Evolutionary conservation across 2,113 vertebrate genomes (phyloP), one percentile per base, ranked within the genome.

Genomic region (Solenodon paradoxus): DNA sequence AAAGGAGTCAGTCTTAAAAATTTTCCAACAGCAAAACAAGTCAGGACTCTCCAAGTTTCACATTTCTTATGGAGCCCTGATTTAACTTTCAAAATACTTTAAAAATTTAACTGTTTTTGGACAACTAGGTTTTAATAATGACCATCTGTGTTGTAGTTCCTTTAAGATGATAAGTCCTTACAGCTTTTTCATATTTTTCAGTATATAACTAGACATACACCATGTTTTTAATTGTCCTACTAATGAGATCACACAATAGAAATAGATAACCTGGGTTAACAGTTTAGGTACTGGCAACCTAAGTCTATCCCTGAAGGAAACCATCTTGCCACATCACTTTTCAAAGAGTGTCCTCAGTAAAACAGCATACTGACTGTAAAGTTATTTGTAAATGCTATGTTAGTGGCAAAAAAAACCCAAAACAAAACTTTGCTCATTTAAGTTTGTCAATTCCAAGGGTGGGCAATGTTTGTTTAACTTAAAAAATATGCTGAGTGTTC

Each of bases 81-180:
- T 88, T 93, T 90, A 85, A 86, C 91, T 92, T 86, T 61, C 47
- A 95, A 42, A 49, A 42, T 10, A 88, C 71, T 55, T 57, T 6
- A 9, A 91, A 84, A 90, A 47, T 30, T 30, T 16, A 26, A 78
- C 49, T 59, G 47, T 71, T 84, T n/a, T 71, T 86, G 19, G 51
- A 83, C 19, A 96, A 24, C 22, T 69, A 30, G 20, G 38, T 79
- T 68, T 15, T 88, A 81, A 95, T 53, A 51, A 12, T 49, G 53
- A 10, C 55, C 11, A 69, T 42, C 53, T 94, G 10, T 10, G 72
- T 86, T 45, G 20, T 5, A 55, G 19, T 57, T 5, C 59, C 3
- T 55, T 81, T 92, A 92, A 81, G 55, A 94, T 72, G 42, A 61
- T 40, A 92, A 93, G 59, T 45, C 91, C n/a, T 26, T 90, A 57